phyloP scores from a whole-genome alignment of 2,888 invertebrate species.

The Pyrochroa serraticornis region DNA sequence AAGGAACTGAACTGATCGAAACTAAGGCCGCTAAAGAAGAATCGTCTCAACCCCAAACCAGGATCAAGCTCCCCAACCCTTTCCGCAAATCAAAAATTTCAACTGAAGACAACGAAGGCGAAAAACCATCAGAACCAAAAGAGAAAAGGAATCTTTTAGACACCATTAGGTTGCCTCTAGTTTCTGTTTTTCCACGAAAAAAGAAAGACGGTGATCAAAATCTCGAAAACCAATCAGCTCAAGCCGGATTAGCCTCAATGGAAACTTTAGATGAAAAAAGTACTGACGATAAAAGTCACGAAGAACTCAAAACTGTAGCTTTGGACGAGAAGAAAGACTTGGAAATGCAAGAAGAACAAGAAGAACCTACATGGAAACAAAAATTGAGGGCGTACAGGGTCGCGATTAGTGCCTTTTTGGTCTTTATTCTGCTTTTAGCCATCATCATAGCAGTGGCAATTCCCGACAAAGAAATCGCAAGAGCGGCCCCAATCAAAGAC shows the following conservation, averaged over 20 bases:
- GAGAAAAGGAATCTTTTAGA: conserved; percentile 61
- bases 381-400: conserved; percentile 70
- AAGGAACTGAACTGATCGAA: conserved; percentile 55
- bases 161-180: conserved; percentile 69
- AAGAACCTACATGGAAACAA: conserved; percentile 60
- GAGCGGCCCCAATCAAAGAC: conserved; percentile 69
- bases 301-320: conserved; percentile 77
- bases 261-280: conserved; percentile 80
- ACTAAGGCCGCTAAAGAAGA: conserved; percentile 48
- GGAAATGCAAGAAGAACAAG: conserved; percentile 60
- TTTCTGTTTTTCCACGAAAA: conserved; percentile 61
- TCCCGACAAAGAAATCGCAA: conserved; percentile 58
- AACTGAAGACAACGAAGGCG: conserved; percentile 36
- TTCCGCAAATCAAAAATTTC: conserved; percentile 61
- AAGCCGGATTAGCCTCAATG: conserved; percentile 79
- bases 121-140: conserved; percentile 52
- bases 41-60: conserved; percentile 47
- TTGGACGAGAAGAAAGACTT: conserved; percentile 67
- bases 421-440: conserved; percentile 66
- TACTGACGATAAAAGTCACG: conserved; percentile 69
- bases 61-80: conserved; percentile 62
- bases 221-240: conserved; percentile 55
- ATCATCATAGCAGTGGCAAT: conserved; percentile 70
- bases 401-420: conserved; percentile 67
- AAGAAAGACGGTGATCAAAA: conserved; percentile 54